Evolutionary conservation across 2,888 invertebrate genomes (phyloP).

Genomic region (Rhopalosiphum nymphaeae): DNA sequence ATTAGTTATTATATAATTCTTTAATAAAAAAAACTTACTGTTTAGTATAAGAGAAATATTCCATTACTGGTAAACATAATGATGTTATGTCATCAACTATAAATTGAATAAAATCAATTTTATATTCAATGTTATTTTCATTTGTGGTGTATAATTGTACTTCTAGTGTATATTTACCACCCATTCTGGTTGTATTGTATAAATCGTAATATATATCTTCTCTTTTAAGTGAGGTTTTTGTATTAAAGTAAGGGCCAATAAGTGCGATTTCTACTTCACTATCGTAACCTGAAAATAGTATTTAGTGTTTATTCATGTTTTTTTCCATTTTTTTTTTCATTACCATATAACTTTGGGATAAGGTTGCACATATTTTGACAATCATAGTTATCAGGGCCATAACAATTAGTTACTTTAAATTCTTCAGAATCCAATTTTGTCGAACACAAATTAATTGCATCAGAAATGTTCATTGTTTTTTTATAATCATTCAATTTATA

Average conservation of each 20-base stretch:
- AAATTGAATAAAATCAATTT: slow-evolving; percentile 11
- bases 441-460: not conserved
- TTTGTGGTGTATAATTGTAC: not conserved
- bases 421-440: not conserved
- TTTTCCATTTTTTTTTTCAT: not conserved
- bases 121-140: not conserved
- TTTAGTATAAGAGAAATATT: not conserved
- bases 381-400: not conserved
- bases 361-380: slow-evolving; percentile 43
- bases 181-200: not conserved
- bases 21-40: slow-evolving; percentile 7
- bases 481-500: not conserved
- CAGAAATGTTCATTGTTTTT: not conserved
- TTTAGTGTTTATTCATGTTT: not conserved
- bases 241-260: not conserved
- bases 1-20: not conserved
- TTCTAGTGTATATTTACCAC: slow-evolving; percentile 12
- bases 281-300: not conserved
- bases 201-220: not conserved
- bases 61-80: not conserved
- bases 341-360: slow-evolving; percentile 18
- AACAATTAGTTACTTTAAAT: not conserved
- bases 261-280: not conserved
- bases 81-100: not conserved
- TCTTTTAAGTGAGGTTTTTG: not conserved